Evolutionary conservation across 2,797 vertebrate genomes (phyloP).

Genomic region (Orientallactaga sibirica): DNA sequence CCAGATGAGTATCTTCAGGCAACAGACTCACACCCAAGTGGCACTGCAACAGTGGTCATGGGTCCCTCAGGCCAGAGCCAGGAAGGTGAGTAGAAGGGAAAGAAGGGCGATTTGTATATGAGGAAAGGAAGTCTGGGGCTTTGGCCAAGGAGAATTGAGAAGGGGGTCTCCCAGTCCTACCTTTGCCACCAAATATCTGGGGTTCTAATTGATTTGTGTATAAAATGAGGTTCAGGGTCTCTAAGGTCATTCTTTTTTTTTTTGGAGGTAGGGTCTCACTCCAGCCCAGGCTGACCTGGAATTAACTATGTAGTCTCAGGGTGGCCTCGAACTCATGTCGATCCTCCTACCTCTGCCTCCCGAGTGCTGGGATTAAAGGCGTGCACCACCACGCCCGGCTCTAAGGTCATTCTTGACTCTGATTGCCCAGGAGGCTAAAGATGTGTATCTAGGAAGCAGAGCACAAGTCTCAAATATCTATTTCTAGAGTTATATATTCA

Average conservation of each 20-base stretch:
- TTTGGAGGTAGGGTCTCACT: too few species aligned
- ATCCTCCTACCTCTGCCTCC: too few species aligned
- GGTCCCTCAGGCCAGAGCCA: not conserved
- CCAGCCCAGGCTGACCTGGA: too few species aligned
- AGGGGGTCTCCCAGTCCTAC: not conserved
- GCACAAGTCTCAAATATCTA: not conserved
- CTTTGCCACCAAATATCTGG: not conserved
- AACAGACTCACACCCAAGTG: not conserved
- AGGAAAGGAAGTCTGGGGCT: not conserved
- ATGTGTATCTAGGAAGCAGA: not conserved
- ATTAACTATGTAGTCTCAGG: too few species aligned
- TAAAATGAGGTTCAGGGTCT: not conserved
- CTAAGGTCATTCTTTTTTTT: not conserved
- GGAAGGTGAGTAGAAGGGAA: not conserved
- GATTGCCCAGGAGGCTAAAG: constrained; percentile 14
- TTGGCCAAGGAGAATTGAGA: not conserved
- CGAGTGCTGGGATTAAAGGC: too few species aligned
- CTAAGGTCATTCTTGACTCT: constrained; percentile 21
- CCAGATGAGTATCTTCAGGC: not conserved
- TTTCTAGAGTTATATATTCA: not conserved
- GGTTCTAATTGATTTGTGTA: not conserved
- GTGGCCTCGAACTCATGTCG: too few species aligned
- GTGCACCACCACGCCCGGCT: too few species aligned
- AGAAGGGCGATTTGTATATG: not conserved
- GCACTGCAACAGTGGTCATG: not conserved